phyloP scores from a whole-genome alignment of 2,888 invertebrate species.

The Trachelus tabidus region DNA sequence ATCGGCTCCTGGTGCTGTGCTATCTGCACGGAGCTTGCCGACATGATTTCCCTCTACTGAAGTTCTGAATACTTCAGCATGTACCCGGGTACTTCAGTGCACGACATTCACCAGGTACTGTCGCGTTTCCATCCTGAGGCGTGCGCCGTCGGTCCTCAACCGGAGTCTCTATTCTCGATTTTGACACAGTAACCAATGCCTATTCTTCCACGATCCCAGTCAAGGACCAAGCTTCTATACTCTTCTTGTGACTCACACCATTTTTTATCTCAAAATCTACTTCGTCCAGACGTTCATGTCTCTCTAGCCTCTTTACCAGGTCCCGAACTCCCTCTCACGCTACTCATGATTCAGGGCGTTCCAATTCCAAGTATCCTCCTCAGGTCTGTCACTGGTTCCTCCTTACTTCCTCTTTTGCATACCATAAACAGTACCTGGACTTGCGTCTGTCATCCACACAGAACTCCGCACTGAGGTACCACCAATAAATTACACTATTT shows the following conservation, averaged over 20 bases:
- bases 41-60: background rate
- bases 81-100: background rate
- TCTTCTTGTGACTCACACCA: background rate
- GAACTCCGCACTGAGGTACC: background rate
- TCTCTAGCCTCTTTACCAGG: background rate
- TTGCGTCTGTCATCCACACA: background rate
- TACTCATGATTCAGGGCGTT: background rate
- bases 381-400: background rate
- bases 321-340: background rate
- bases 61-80: background rate
- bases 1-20: slow-evolving; percentile 5
- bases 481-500: background rate
- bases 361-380: background rate
- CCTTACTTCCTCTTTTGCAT: background rate
- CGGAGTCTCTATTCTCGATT: background rate
- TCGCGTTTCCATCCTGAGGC: background rate
- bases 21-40: background rate
- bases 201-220: background rate
- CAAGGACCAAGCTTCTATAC: background rate
- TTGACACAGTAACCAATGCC: background rate
- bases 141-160: background rate
- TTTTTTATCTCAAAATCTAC: background rate
- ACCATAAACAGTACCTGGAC: background rate
- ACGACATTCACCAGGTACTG: background rate
- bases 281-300: background rate